phyloP scores from a whole-genome alignment of 2,113 vertebrate species.

The Sisor rabdophorus region DNA sequence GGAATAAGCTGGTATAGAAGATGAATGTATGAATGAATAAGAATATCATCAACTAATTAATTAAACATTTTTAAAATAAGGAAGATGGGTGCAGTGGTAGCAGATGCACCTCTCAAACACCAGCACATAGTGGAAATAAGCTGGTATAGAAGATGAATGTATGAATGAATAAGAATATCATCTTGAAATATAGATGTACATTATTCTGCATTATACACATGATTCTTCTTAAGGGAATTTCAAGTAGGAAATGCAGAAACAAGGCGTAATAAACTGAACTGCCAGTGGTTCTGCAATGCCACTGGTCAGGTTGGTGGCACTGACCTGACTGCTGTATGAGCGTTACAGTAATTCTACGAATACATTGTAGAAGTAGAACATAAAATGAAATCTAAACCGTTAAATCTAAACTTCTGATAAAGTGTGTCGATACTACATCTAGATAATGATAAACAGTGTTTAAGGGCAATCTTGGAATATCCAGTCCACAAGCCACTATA shows the following conservation, averaged over 20 bases:
- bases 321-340: too few relatives aligned
- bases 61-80: too few relatives aligned
- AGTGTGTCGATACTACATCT: not conserved
- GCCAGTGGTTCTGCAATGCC: not conserved
- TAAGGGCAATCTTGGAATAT: not conserved
- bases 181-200: too few relatives aligned
- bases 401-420: not conserved
- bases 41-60: too few relatives aligned
- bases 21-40: too few relatives aligned
- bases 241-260: not conserved
- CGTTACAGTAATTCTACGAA: not conserved
- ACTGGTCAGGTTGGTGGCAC: not conserved
- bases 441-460: not conserved
- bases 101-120: too few relatives aligned
- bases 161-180: too few relatives aligned
- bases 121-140: not conserved
- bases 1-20: too few relatives aligned
- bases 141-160: too few relatives aligned
- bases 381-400: not conserved
- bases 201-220: not conserved
- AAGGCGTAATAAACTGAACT: not conserved
- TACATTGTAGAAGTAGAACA: not conserved
- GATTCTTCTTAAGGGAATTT: not conserved
- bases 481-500: constrained; percentile 5
- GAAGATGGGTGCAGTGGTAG: too few relatives aligned